Conservation (phyloP, 2,888 invertebrate genomes). For the Dexiosoma caninum region DNA sequence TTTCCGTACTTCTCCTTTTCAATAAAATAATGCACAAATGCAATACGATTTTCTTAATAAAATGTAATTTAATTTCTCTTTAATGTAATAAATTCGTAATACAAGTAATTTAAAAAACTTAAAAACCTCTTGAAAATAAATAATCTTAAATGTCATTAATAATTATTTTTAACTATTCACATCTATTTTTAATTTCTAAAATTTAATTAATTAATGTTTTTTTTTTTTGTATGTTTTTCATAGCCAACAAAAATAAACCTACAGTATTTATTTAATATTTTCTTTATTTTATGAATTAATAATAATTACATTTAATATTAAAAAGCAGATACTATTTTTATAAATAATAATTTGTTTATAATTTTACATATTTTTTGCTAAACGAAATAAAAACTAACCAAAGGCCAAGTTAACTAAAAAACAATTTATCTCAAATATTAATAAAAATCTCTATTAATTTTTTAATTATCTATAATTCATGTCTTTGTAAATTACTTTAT, state of each 20-base stretch:
- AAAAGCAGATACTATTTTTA: slow-evolving; percentile 43
- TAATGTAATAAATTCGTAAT: too few relatives aligned
- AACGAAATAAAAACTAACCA: slow-evolving; percentile 76
- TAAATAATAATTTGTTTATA: slow-evolving; percentile 59
- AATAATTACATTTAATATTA: slow-evolving; percentile 42
- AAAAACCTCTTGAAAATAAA: slow-evolving; percentile 25
- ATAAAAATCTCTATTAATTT: slow-evolving; percentile 45
- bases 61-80: too few relatives aligned
- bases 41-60: too few relatives aligned
- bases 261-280: slow-evolving; percentile 39
- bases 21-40: background rate
- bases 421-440: slow-evolving; percentile 63
- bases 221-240: slow-evolving; percentile 57
- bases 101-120: background rate
- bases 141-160: slow-evolving; percentile 58
- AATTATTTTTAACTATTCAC: slow-evolving; percentile 31
- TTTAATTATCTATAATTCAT: slow-evolving; percentile 57
- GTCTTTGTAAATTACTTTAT: slow-evolving; percentile 64
- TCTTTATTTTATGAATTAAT: slow-evolving; percentile 50
- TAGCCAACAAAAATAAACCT: slow-evolving; percentile 28
- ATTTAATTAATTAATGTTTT: slow-evolving; percentile 29
- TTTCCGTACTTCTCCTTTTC: too few relatives aligned
- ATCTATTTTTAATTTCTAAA: slow-evolving; percentile 22
- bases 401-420: slow-evolving; percentile 79
- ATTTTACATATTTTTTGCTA: slow-evolving; percentile 58